Percentiles rank a stretch among this genome's conserved stretches.
Conservation (phyloP, 2,797 vertebrate genomes). For the Eutrigla gurnardus region DNA sequence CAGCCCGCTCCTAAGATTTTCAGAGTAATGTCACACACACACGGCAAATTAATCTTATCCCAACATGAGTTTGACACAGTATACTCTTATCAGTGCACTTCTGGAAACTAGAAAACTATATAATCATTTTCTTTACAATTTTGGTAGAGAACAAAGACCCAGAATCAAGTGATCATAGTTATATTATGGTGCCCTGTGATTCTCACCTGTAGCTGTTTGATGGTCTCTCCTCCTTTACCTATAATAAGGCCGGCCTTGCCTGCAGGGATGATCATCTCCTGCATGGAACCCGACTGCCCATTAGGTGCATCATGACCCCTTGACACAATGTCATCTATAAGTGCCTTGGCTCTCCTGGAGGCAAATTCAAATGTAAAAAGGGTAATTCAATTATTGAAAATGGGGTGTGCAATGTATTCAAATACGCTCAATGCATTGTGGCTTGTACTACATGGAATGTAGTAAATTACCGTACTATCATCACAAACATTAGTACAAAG, state of each 20-base stretch:
- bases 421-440: not conserved
- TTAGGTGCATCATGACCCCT: constrained; percentile 91
- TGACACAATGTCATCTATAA: constrained; percentile 94
- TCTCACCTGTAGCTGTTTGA: constrained; percentile 94
- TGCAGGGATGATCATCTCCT: constrained; percentile 93
- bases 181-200: not conserved
- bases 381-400: not conserved
- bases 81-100: not conserved
- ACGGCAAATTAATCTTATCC: not conserved
- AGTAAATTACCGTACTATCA: not conserved
- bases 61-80: not conserved
- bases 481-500: not conserved
- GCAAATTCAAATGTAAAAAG: constrained; percentile 1
- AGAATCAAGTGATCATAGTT: not conserved
- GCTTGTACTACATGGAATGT: not conserved
- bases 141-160: not conserved
- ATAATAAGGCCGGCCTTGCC: constrained; percentile 93
- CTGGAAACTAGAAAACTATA: not conserved
- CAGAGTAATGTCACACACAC: not conserved
- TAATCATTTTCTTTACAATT: not conserved
- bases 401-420: not conserved
- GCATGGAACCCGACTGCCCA: constrained; percentile 90
- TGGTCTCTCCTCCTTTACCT: constrained; percentile 95
- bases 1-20: constrained; percentile 89
- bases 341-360: constrained; percentile 90